Evolutionary conservation across 1,140 invertebrate genomes (phyloP).

Genomic region (Zaprionus taronus): DNA sequence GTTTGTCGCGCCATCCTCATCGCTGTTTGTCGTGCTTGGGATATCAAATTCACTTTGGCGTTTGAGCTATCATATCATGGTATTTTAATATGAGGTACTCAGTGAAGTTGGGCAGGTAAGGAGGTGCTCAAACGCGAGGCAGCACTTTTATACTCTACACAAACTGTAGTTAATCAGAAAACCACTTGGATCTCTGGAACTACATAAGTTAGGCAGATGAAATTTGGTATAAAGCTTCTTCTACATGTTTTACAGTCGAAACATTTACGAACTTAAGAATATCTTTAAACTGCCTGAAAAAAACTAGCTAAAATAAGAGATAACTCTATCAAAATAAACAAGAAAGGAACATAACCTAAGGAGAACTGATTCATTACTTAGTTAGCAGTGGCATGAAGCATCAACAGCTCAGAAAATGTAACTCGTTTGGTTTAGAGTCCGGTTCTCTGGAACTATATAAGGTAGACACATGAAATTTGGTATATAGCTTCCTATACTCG

Average conservation of each 20-base stretch:
- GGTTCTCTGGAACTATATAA: neutral
- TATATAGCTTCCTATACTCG: neutral
- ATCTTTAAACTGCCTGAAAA: neutral
- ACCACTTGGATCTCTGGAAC: neutral
- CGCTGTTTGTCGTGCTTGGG: constrained; percentile 47
- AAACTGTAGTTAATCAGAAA: too few species aligned
- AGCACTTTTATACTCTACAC: too few species aligned
- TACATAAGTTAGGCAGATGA: neutral
- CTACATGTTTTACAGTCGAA: neutral
- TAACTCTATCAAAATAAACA: too few species aligned
- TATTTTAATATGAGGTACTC: neutral
- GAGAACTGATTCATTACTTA: too few species aligned
- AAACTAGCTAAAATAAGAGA: accelerated
- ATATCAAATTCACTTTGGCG: constrained; percentile 66
- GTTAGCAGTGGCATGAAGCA: neutral
- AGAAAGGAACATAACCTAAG: too few species aligned
- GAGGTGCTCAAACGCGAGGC: neutral
- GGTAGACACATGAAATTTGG: neutral
- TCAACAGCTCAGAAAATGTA: neutral
- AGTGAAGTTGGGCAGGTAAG: neutral
- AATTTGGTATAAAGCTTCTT: neutral
- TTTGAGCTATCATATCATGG: constrained; percentile 46
- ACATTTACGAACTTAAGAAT: neutral
- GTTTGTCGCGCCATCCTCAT: constrained; percentile 59
- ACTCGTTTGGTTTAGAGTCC: too few species aligned